Conservation (phyloP, 1,140 invertebrate species). For the Calliopsis andreniformis region DNA sequence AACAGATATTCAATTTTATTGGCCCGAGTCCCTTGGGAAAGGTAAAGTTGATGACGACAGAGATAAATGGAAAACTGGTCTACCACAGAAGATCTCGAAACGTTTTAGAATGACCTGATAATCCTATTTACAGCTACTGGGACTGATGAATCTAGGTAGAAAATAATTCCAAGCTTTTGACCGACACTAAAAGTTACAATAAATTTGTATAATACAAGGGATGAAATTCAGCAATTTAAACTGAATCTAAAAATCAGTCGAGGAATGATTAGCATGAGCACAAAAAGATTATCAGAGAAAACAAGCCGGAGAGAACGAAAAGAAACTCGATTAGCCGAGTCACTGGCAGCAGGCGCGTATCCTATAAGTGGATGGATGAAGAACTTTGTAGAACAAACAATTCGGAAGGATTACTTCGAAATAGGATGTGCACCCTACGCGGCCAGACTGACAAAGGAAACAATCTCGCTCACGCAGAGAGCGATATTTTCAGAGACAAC, state of each 20-base stretch:
- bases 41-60: background rate
- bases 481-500: slow-evolving; percentile 60
- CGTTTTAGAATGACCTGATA: background rate
- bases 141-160: too few relatives aligned
- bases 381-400: slow-evolving; percentile 34
- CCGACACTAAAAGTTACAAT: too few relatives aligned
- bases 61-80: background rate
- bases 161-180: too few relatives aligned
- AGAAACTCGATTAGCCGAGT: too few relatives aligned
- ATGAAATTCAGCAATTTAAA: too few relatives aligned
- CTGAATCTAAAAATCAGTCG: too few relatives aligned
- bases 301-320: too few relatives aligned
- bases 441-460: slow-evolving; percentile 42
- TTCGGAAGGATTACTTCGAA: slow-evolving; percentile 39
- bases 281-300: too few relatives aligned
- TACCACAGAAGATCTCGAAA: too few relatives aligned
- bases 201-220: too few relatives aligned
- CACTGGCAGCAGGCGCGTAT: background rate
- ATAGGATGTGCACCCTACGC: slow-evolving; percentile 10
- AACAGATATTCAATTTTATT: slow-evolving; percentile 20
- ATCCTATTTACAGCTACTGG: too few relatives aligned
- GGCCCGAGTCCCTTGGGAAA: background rate
- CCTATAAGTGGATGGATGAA: background rate
- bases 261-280: too few relatives aligned
- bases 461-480: slow-evolving; percentile 24